Percentiles rank a stretch among this genome's conserved stretches.
phyloP scores from a whole-genome alignment of 2,797 vertebrate species.

The Pogonophryne albipinna region DNA sequence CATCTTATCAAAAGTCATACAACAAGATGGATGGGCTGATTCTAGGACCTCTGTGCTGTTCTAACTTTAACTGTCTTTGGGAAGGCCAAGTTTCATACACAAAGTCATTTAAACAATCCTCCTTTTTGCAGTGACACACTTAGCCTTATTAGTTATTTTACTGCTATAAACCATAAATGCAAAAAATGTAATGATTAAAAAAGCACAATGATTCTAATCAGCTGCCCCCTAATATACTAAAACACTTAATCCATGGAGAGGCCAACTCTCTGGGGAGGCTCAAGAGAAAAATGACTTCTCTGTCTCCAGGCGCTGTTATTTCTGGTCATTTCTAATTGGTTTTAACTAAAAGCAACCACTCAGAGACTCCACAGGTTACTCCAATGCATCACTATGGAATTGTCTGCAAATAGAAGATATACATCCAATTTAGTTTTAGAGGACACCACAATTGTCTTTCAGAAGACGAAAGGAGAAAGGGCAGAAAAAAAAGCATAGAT shows the following conservation, averaged over 20 bases:
- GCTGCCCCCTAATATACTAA: constrained; percentile 90
- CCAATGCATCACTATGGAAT: constrained; percentile 84
- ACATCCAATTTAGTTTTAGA: constrained; percentile 90
- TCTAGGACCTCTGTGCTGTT: constrained; percentile 46
- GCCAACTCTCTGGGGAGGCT: constrained; percentile 85
- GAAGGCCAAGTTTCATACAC: constrained; percentile 79
- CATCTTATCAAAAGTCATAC: constrained; percentile 55
- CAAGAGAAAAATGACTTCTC: constrained; percentile 90
- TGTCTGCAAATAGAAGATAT: constrained; percentile 89
- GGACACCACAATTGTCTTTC: constrained; percentile 84
- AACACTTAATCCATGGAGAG: constrained; percentile 90
- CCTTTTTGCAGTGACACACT: constrained; percentile 85
- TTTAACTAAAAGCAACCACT: constrained; percentile 91
- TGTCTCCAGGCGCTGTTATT: constrained; percentile 91
- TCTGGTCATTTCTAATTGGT: constrained; percentile 93
- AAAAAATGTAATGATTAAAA: constrained; percentile 88
- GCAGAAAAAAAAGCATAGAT: constrained; percentile 61
- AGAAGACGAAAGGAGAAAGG: constrained; percentile 75
- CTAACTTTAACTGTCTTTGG: constrained; percentile 63
- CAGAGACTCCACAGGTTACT: constrained; percentile 87
- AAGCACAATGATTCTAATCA: constrained; percentile 88
- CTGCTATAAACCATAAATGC: constrained; percentile 84
- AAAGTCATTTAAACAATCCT: constrained; percentile 84
- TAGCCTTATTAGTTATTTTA: constrained; percentile 80
- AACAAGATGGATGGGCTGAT: constrained; percentile 49